phyloP scores from a whole-genome alignment of 2,888 invertebrate species.

The Hydrotaea diabolus region DNA sequence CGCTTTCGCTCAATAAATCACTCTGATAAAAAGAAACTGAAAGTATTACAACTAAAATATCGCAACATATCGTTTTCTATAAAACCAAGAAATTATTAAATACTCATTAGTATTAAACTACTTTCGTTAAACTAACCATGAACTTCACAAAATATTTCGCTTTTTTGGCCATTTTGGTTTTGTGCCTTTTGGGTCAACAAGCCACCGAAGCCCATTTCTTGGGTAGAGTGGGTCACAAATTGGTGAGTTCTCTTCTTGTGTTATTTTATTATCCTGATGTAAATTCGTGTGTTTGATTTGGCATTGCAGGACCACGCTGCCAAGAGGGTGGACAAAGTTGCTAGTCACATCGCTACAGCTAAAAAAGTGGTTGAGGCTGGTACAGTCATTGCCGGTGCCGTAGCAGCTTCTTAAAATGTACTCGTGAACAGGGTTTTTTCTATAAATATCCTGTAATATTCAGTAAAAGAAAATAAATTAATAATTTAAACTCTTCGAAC shows the following conservation, averaged over 20 bases:
- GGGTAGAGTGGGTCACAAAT: constrained; percentile 59
- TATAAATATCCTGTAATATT: too few relatives aligned
- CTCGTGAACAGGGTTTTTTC: too few relatives aligned
- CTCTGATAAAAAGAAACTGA: not conserved
- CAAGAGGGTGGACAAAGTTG: constrained; percentile 44
- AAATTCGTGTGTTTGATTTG: not conserved
- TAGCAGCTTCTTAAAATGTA: constrained; percentile 32
- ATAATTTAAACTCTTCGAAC: too few relatives aligned
- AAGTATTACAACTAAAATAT: too few relatives aligned
- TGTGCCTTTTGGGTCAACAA: constrained; percentile 67
- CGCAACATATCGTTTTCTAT: too few relatives aligned
- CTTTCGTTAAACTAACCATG: constrained; percentile 41
- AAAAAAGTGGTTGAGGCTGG: constrained; percentile 47
- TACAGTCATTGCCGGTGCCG: constrained; percentile 46
- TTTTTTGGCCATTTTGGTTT: constrained; percentile 64
- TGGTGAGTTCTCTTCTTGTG: constrained; percentile 44
- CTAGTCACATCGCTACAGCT: constrained; percentile 21
- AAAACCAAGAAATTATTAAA: not conserved
- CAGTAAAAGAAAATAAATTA: too few relatives aligned
- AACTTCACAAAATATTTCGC: constrained; percentile 65
- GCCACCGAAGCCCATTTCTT: constrained; percentile 64
- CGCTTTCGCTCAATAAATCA: too few relatives aligned
- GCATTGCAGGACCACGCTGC: constrained; percentile 41
- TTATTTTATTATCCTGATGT: too few relatives aligned
- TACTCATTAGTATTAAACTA: not conserved